Base-by-base conservation (phyloP, 2,113 vertebrate species). In the Tetrao urogallus region DNA sequence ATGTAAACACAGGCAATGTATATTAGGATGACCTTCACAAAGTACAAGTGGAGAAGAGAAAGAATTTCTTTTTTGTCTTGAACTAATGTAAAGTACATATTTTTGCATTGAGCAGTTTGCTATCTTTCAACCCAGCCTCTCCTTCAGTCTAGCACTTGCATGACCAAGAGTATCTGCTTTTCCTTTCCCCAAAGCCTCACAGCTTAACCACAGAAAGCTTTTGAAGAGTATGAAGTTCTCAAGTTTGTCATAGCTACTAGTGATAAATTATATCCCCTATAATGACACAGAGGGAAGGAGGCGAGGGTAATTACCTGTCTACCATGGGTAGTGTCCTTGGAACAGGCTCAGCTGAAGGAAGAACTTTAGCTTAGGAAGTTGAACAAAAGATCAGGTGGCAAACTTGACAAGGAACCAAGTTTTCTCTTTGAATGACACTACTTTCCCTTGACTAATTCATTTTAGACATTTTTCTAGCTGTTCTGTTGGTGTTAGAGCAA, bases 181-280 rank as follows among this genome's bases (percentile, higher is more conserved):
- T 12, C 19, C 36, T 82, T 89, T 76, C 32, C 36, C 48, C 65
- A 56, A 56, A 52, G 20, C 6, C 34, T 74, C 48, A 28, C 15
- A 54, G 64, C 42, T 80, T 75, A 91, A 66, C 67, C 61, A 72
- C 64, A 76, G 74, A 71, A 56, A 74, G 43, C 43, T 96, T 92
- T 25, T 45, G 19, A 69, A 30, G 7, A 36, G 9, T 27, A 5
- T 58, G 32, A 54, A 82, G 54, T 77, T 83, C 28, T 78, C 83
- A 34, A 75, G 42, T 78, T 78, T 63, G 12, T 76, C 3, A 2
- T 45, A 66, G 45, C 45, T 90, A 42, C 30, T 34, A n/a, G n/a
- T 14, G 36, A 85, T 79, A 69, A 84, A 84, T 82, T 73, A 20
- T 77, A 11, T 89, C 82, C 75, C 27, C 28, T 20, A 50, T 38